Evolutionary conservation across 2,113 vertebrate genomes (phyloP), one percentile per base, ranked within the genome.

Genomic region (Pristiophorus japonicus): DNA sequence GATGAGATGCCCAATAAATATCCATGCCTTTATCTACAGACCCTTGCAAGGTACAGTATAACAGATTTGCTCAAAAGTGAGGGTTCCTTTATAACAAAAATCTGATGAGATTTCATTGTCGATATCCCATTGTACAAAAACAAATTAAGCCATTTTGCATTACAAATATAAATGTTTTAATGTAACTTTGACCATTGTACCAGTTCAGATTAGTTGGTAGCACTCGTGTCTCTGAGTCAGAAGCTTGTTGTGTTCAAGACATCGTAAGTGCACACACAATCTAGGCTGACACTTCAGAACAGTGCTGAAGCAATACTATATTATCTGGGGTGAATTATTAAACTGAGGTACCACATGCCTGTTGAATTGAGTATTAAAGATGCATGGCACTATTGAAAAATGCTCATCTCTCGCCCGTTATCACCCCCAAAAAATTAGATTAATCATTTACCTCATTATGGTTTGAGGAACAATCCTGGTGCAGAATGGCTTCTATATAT

Each of bases 21-120:
- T 97, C 98, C 98, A 96, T 99, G 99, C 96, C 98, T 99, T 27
- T 99, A 99, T 97, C 97, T 99, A 5, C 99, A 99, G 97, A 99
- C 99, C 3, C 97, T 99, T 96, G 99, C 99, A 95, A 99, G 99
- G 98, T 98, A 97, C 96, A 96, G 85, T 90, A 95, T 63, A 88
- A 78, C 63, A 51, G 73, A 66, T 70, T 94, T 94, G 66, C 42
- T 94, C 65, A 94, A 70, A 67, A 67, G 10, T 94, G n/a, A 66
- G 38, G 91, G 6, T 47, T 70, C 24, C 42, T 94, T 18, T 34
- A 30, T 42, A 70, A 67, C 55, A 90, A 90, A 90, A 70, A 47
- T 62, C 42, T 27, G 42, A 4, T 70, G 70, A 94, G 38, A 63
- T 92, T 65, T 11, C 34, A 84, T 38, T 42, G 10, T 84, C 6